These are phyloP conservation scores for Morus bassanus DNA, from an alignment of 2,797 vertebrate species.

Conservation along the genomic window DNA sequence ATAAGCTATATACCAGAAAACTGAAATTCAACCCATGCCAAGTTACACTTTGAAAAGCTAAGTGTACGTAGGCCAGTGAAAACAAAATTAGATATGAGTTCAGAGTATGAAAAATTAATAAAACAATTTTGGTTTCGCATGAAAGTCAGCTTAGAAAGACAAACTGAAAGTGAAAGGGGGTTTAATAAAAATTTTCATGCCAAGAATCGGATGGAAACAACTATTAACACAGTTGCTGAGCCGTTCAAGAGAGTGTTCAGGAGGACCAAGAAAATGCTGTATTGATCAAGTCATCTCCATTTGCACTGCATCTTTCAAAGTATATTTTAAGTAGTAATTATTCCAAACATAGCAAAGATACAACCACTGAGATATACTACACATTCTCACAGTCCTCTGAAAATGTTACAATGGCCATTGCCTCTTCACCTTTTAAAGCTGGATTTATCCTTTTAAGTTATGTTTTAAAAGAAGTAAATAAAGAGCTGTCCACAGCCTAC, in stretches of 20 bases:
- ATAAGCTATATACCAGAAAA: slow-evolving; percentile 45
- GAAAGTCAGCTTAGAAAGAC: slow-evolving; percentile 20
- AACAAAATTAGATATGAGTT: slow-evolving; percentile 24
- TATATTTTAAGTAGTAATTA: neutral
- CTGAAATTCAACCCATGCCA: slow-evolving; percentile 59
- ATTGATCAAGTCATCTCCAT: neutral
- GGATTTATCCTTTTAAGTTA: neutral
- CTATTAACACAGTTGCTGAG: neutral
- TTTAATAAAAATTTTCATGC: neutral
- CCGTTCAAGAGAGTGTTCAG: neutral
- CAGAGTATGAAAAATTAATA: slow-evolving; percentile 26
- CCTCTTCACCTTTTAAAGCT: neutral
- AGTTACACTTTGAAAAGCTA: slow-evolving; percentile 41
- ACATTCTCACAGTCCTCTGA: neutral
- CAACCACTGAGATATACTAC: neutral
- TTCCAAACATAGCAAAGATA: neutral
- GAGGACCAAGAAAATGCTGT: neutral
- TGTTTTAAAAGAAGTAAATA: neutral
- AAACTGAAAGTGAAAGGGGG: slow-evolving; percentile 13
- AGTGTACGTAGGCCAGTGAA: slow-evolving; percentile 22
- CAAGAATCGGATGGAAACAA: slow-evolving; percentile 15
- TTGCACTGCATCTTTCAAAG: neutral
- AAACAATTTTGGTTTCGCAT: neutral
- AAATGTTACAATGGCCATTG: neutral
- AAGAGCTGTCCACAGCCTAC: neutral